These are phyloP conservation scores for Cheilosia vulpina DNA, from an alignment of 2,888 invertebrate genomes.

Conservation along the genomic window DNA sequence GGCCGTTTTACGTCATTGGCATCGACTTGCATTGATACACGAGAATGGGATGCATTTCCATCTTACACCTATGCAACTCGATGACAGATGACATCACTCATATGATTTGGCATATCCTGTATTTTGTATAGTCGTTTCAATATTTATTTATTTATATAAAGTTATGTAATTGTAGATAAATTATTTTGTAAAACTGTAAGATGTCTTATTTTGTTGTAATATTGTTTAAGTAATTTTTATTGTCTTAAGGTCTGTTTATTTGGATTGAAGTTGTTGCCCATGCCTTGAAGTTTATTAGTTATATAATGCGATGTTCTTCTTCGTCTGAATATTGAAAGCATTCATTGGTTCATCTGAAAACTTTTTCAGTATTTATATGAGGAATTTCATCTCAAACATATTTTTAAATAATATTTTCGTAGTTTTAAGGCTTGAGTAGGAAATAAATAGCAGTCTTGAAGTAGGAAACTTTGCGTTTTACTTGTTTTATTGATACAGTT, in stretches of 20 bases:
- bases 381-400: constrained; percentile 25
- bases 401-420: background rate
- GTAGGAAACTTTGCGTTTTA: constrained; percentile 1
- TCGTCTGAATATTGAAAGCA: constrained; percentile 35
- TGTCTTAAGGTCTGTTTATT: constrained; percentile 46
- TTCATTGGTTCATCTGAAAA: constrained; percentile 48
- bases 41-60: too few species aligned
- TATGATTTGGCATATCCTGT: too few species aligned
- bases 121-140: too few species aligned
- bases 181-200: constrained; percentile 3
- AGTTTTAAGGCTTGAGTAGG: constrained; percentile 35
- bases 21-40: too few species aligned
- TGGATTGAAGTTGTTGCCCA: constrained; percentile 47
- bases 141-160: background rate
- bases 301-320: constrained; percentile 9
- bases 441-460: constrained; percentile 40
- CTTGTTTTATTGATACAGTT: background rate
- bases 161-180: constrained; percentile 1
- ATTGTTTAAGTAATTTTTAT: constrained; percentile 30
- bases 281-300: constrained; percentile 10
- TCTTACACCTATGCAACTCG: too few species aligned
- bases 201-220: constrained; percentile 16
- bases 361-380: constrained; percentile 34
- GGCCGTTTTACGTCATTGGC: background rate
- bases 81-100: too few species aligned